These are phyloP conservation scores for Nilaparvata lugens DNA, from an alignment of 1,140 invertebrate species.

Conservation along the genomic window DNA sequence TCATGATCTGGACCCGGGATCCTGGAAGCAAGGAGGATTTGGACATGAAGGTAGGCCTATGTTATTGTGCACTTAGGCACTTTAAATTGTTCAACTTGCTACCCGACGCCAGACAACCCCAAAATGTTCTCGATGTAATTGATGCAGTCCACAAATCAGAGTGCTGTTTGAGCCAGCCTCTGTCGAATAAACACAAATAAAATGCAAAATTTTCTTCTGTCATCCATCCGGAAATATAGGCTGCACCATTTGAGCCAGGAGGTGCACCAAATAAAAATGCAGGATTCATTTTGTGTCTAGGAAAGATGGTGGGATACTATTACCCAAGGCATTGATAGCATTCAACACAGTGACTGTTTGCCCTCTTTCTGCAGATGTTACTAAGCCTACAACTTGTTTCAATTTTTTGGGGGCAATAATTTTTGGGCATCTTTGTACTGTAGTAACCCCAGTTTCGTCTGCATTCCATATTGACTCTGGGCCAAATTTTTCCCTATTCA, in stretches of 20 bases:
- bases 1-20: too few species aligned
- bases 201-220: constrained; percentile 26
- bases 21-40: too few species aligned
- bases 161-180: too few species aligned
- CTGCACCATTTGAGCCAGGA: constrained; percentile 32
- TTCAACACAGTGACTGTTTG: constrained; percentile 35
- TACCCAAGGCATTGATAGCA: constrained; percentile 35
- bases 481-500: constrained; percentile 30
- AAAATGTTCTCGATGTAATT: too few species aligned
- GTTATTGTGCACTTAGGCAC: too few species aligned
- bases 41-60: too few species aligned
- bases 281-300: constrained; percentile 33
- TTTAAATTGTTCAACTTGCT: too few species aligned
- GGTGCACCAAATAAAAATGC: constrained; percentile 36
- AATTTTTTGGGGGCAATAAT: constrained; percentile 35
- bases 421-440: constrained; percentile 36
- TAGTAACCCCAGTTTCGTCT: constrained; percentile 41
- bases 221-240: constrained; percentile 32
- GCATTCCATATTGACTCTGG: constrained; percentile 37
- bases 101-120: too few species aligned
- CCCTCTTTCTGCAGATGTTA: constrained; percentile 38
- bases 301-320: constrained; percentile 36
- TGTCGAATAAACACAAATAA: too few species aligned
- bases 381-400: constrained; percentile 35
- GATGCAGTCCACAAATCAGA: too few species aligned